A percentile compares a stretch with the other conserved stretches of the same genome.
Evolutionary conservation across 1,140 invertebrate species (phyloP).

Genomic region (Anoplophora glabripennis): DNA sequence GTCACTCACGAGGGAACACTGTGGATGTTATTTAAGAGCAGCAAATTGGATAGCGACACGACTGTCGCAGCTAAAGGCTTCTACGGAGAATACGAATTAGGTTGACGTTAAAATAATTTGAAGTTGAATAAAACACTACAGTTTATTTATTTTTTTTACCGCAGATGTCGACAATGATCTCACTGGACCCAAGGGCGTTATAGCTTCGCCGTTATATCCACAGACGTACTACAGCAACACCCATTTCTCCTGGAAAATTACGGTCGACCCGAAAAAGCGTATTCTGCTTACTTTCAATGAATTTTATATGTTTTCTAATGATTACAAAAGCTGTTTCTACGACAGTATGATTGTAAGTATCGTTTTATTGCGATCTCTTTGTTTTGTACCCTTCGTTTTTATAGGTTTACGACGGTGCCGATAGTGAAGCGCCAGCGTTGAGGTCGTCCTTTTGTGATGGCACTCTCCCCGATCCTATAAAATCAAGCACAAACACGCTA

Average conservation of each 20-base stretch:
- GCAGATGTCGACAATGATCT: constrained; percentile 61
- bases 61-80: constrained; percentile 69
- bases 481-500: constrained; percentile 62
- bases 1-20: constrained; percentile 57
- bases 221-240: constrained; percentile 49
- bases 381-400: neutral
- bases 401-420: constrained; percentile 72
- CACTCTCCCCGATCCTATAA: constrained; percentile 49
- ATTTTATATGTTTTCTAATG: constrained; percentile 47
- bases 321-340: no score
- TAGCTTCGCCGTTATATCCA: constrained; percentile 83
- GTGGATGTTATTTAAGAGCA: constrained; percentile 81
- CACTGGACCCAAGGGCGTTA: constrained; percentile 56
- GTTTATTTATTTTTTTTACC: constrained; percentile 25
- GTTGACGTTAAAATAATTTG: constrained; percentile 45
- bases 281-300: constrained; percentile 59
- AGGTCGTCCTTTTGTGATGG: constrained; percentile 55
- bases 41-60: constrained; percentile 49
- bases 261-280: constrained; percentile 53
- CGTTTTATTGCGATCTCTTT: no score
- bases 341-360: no score
- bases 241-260: constrained; percentile 67
- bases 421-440: constrained; percentile 59
- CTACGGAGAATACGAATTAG: constrained; percentile 66
- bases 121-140: neutral